Base-by-base conservation (phyloP, 2,888 invertebrate genomes). In the Microplitis deprimator region DNA sequence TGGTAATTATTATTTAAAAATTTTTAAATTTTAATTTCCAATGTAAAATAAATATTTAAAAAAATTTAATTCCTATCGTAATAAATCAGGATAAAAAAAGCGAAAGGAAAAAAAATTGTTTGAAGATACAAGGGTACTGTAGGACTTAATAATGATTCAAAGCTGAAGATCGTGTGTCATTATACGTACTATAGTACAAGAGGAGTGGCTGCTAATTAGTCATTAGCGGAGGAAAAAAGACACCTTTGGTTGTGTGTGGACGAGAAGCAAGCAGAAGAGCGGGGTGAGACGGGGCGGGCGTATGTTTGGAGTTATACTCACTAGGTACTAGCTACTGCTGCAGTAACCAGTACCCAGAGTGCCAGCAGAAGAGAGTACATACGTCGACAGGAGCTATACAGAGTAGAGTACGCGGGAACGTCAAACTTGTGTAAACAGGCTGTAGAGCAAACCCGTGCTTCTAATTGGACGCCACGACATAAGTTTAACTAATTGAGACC, bases 401-500 rank as follows among this genome's bases (percentile, higher is more conserved):
- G 69, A 73, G 67, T 70, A 62, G 65, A 68, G 75, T 64, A 62
- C 59, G 61, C 61, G 71, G 67, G 50, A 20, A 68, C 71, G 75
- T 76, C 72, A 82, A 87, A 88, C 88, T 88, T 85, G 87, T 87
- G 88, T 88, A 89, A 89, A 89, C 89, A 89, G 88, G 87, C 87
- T 87, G 86, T 85, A 87, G 82, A 80, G 81, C 80, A 79, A 78
- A 73, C 77, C 79, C 76, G 87, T 85, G 87, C 88, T 87, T 90
- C 89, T 90, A 89, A 90, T 90, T 89, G 89, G 89, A 89, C 89
- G 87, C 89, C 86, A 87, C 88, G 89, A 89, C 87, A 87, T 88
- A 89, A 89, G 89, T 90, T 89, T 85, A 85, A 87, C 89, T 89
- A 89, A 89, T 89, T 89, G 89, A 89, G 89, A 89, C 89, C 89